Base-by-base conservation (phyloP, 2,888 invertebrate genomes). In the Drosophila seclusa region DNA sequence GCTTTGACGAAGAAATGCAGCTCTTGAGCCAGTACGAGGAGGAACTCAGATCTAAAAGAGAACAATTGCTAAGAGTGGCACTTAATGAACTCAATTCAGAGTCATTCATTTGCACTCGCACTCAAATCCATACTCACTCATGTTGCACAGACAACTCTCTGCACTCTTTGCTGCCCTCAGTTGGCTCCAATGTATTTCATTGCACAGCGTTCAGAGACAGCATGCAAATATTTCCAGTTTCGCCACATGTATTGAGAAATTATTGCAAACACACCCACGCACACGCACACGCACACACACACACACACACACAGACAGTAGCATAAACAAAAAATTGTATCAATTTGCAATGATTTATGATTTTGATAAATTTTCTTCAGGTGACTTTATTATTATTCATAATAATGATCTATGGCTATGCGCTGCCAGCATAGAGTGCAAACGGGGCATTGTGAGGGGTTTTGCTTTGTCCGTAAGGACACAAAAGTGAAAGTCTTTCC, bases 311-410 rank as follows among this genome's bases (percentile, higher is more conserved):
- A 59, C 32, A 69, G 38, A 57, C 32, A 53, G 27, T 38, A 7
- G 49, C 21, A 34, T 2, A 31, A 45, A 40, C 52, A 60, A 80
- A 69, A 81, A 87, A 75, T 74, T 68, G 72, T 53, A 69, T 82
- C 84, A 77, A 78, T 82, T 86, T 86, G 78, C 76, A 72, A 70
- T 88, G 86, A 86, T 86, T 86, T 88, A 86, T 86, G 84, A 82
- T 86, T 83, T 88, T 80, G 80, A 88, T 88, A 76, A 78, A 88
- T 86, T 82, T 82, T 82, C 84, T 82, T 73, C 73, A 84, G 80
- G 82, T 78, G 80, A 84, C 87, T 83, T 78, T 88, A 85, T 86
- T 88, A 88, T 84, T 84, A 83, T 83, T 74, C 72, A 74, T 82
- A 83, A 86, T 83, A 86, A 83, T 86, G 86, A 86, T 88, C 73